A percentile compares a stretch with the other conserved stretches of the same genome.
phyloP scores from a whole-genome alignment of 1,140 invertebrate species.

The Drosophila pachea region DNA sequence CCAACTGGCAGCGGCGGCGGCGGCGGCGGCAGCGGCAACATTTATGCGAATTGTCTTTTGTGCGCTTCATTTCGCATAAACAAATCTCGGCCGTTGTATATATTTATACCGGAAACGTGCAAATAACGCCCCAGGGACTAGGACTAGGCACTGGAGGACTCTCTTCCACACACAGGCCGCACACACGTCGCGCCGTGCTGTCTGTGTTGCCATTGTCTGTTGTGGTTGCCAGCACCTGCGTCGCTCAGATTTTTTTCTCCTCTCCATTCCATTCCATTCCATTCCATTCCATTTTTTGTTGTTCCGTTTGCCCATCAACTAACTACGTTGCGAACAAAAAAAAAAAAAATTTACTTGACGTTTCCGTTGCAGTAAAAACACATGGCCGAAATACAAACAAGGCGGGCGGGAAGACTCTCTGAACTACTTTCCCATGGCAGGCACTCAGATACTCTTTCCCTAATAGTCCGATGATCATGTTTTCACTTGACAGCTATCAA shows the following conservation, averaged over 20 bases:
- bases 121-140: slow-evolving; percentile 75
- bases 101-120: slow-evolving; percentile 76
- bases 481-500: too few relatives aligned
- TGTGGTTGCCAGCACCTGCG: slow-evolving; percentile 56
- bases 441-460: slow-evolving; percentile 21
- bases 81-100: slow-evolving; percentile 74
- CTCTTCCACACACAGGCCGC: slow-evolving; percentile 28
- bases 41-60: slow-evolving; percentile 76
- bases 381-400: slow-evolving; percentile 73
- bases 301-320: slow-evolving; percentile 68
- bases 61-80: slow-evolving; percentile 76
- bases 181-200: slow-evolving; percentile 33
- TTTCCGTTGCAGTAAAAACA: slow-evolving; percentile 76
- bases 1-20: slow-evolving; percentile 4
- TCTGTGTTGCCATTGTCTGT: slow-evolving; percentile 58
- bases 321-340: slow-evolving; percentile 65
- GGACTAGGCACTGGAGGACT: slow-evolving; percentile 50
- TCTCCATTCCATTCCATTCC: neutral
- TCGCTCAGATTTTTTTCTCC: slow-evolving; percentile 47
- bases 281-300: neutral
- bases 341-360: slow-evolving; percentile 72
- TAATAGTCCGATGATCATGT: too few relatives aligned
- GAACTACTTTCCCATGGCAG: slow-evolving; percentile 1
- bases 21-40: slow-evolving; percentile 41
- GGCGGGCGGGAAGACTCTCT: slow-evolving; percentile 35